These are phyloP conservation scores for Ivindomyrus marchei DNA, from an alignment of 2,113 vertebrate species.

Conservation along the genomic window DNA sequence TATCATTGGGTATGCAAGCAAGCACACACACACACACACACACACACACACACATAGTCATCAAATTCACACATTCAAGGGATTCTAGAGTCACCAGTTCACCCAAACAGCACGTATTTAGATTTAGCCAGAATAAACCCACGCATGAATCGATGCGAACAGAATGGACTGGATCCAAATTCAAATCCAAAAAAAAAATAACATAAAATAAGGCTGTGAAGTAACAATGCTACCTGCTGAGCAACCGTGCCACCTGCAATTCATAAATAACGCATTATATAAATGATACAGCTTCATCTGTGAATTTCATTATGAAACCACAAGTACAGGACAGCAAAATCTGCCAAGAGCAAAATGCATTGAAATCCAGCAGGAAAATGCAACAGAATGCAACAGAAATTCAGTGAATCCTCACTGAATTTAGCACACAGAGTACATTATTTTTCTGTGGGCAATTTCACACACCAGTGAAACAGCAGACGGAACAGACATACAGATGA, in stretches of 20 bases:
- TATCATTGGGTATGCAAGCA: background rate
- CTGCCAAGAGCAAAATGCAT: background rate
- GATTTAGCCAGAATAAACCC: background rate
- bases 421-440: background rate
- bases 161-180: background rate
- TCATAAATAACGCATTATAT: constrained; percentile 3
- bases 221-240: constrained; percentile 7
- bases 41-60: background rate
- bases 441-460: background rate
- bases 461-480: background rate
- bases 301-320: background rate
- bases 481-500: background rate
- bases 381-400: background rate
- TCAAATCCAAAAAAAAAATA: background rate
- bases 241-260: constrained; percentile 7
- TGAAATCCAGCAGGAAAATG: background rate
- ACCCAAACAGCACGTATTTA: background rate
- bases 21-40: background rate
- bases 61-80: background rate
- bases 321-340: background rate
- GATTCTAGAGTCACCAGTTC: background rate
- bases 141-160: background rate
- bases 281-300: background rate
- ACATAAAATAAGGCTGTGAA: background rate
- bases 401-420: background rate